Evolutionary conservation across 1,140 invertebrate species (phyloP), one percentile per base, ranked within the genome.

Genomic region (Vollenhovia emeryi): DNA sequence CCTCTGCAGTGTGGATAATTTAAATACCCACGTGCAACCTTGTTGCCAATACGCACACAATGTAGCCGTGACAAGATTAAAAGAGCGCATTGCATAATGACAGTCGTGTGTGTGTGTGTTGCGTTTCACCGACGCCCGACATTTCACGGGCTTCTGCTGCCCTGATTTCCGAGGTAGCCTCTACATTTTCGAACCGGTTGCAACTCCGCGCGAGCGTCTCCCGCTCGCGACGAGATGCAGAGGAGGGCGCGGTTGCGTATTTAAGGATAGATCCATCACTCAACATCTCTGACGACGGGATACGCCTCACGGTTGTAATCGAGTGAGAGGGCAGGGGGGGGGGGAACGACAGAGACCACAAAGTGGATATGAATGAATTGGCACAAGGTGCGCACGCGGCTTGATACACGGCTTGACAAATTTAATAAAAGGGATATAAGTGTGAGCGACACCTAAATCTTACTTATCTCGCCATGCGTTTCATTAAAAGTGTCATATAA

Each of bases 111-210:
- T 57, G 13, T 9, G 18, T 57, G 13, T 82, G 66, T 57, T 71
- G n/a, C 36, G 66, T 80, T 80, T 48, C 24, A 3, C n/a, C 59
- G 40, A 36, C 55, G 60, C 8, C 50, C 15, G 45, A 57, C 60
- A 4, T 52, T 82, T 82, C 50, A 73, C n/a, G 78, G 78, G 66
- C 66, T 82, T 82, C 66, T 43, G 24, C 33, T 43, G 66, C 66
- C 66, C 78, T 73, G 78, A 73, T 82, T 73, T 82, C 78, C 71
- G 78, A 43, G 36, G 18, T 27, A n/a, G 27, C 48, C 52, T 13
- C 78, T 40, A 33, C 64, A 18, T 79, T 68, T 57, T 59, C 59
- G 50, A 82, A 73, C 78, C 78, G 78, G 78, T 73, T 82, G 50
- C 18, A n/a, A 5, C n/a, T n/a, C n/a, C n/a, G n/a, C n/a, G n/a